Conservation (phyloP, 2,113 vertebrate genomes). For the Tachysurus vachellii region DNA sequence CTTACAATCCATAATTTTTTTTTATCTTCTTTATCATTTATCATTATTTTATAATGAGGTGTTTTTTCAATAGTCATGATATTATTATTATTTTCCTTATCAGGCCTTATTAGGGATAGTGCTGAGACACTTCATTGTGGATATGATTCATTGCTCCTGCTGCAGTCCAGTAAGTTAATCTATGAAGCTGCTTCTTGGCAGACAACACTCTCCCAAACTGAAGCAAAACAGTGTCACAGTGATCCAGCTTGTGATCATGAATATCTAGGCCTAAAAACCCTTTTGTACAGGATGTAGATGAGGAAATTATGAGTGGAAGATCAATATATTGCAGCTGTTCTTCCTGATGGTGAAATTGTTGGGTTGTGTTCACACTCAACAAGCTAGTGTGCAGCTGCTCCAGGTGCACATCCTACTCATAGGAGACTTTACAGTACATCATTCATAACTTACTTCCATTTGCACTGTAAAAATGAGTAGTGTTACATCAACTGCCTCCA, state of each 20-base stretch:
- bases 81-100: not conserved
- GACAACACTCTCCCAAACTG: slow-evolving; percentile 75
- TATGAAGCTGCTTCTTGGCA: slow-evolving; percentile 74
- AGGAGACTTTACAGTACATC: slow-evolving; percentile 53
- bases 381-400: slow-evolving; percentile 77
- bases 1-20: no score
- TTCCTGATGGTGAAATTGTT: slow-evolving; percentile 76
- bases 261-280: slow-evolving; percentile 69
- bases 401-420: slow-evolving; percentile 74
- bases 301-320: slow-evolving; percentile 77
- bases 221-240: slow-evolving; percentile 72
- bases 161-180: slow-evolving; percentile 87
- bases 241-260: slow-evolving; percentile 64
- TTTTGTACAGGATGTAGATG: slow-evolving; percentile 78
- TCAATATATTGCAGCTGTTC: slow-evolving; percentile 76
- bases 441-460: not conserved
- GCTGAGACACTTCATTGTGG: slow-evolving; percentile 94
- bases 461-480: not conserved
- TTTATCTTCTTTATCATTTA: not conserved
- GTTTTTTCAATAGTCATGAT: not conserved
- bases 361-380: slow-evolving; percentile 74
- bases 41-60: not conserved
- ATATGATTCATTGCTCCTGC: slow-evolving; percentile 90
- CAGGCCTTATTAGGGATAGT: slow-evolving; percentile 80
- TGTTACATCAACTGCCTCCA: not conserved